Percentiles rank a stretch among this genome's conserved stretches.
These are phyloP conservation scores for Belonocnema kinseyi DNA, from an alignment of 1,140 invertebrate genomes.

Conservation along the genomic window DNA sequence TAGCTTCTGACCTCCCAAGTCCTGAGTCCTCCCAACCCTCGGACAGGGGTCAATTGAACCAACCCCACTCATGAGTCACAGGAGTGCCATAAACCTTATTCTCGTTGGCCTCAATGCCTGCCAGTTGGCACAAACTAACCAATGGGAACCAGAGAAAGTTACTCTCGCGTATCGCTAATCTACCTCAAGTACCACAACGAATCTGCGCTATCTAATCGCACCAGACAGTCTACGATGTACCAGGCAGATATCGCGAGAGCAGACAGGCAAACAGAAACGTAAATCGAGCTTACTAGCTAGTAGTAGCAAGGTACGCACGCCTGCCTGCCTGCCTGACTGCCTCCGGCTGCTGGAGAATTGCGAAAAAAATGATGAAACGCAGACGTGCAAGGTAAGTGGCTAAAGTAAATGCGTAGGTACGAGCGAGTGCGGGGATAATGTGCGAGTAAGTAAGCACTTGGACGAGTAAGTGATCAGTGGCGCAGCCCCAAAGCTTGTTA, in stretches of 20 bases:
- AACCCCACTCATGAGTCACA: neutral
- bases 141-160: slow-evolving; percentile 45
- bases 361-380: neutral
- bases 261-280: slow-evolving; percentile 5
- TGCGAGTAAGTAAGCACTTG: no score
- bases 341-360: no score
- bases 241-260: slow-evolving; percentile 14
- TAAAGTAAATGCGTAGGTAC: neutral
- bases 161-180: slow-evolving; percentile 41
- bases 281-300: neutral
- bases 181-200: slow-evolving; percentile 37
- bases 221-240: slow-evolving; percentile 26
- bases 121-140: slow-evolving; percentile 4
- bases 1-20: slow-evolving; percentile 19
- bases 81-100: slow-evolving; percentile 4
- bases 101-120: slow-evolving; percentile 23
- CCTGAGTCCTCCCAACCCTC: neutral
- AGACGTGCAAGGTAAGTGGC: neutral
- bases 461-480: no score
- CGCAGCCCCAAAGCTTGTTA: no score
- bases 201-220: slow-evolving; percentile 46
- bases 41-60: neutral
- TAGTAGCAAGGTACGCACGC: neutral
- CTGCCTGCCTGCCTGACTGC: no score
- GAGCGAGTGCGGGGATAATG: no score